Base-by-base conservation (phyloP, 2,888 invertebrate genomes). In the Ligdia adustata region DNA sequence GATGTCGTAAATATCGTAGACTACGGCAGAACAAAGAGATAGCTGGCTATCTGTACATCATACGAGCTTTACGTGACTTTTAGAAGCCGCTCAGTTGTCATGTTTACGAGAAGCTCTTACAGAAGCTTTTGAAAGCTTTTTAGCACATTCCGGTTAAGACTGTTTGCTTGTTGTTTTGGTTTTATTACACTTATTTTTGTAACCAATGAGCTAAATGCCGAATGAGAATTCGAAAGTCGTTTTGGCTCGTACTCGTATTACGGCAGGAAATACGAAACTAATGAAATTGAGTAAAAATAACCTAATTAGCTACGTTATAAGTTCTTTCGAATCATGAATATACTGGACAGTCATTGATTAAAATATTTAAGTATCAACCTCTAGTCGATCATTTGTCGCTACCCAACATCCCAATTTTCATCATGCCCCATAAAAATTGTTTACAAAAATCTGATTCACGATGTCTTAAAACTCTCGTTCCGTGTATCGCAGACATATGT, bases 11-110 rank as follows among this genome's bases (percentile, higher is more conserved):
- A 59, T 48, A 44, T 40, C 47, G 33, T 29, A 39, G 38, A 42
- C 18, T 28, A 32, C n/a, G n/a, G 22, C 44, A 55, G 57, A 61
- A 61, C 65, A 64, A 62, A 62, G 60, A 54, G 54, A 37, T 13
- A 9, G n/a, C 44, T 12, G 6, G 7, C 20, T 12, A 4, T 18
- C 27, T 26, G 24, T 28, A 12, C 39, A 34, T 46, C 46, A 40
- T 39, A 27, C 18, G 12, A 3, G 9, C 11, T 32, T 27, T 33
- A 22, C 11, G 33, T 13, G 29, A 15, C 22, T 15, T 9, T 33
- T 29, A 13, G 26, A 12, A 29, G 15, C 42, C 42, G 22, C 15
- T 28, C 15, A 16, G 24, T 31, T 15, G 26, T 31, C 27, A 13
- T 33, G 33, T 38, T 45, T 39, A 38, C 15, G 37, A 41, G 24